Evolutionary conservation across 2,888 invertebrate species (phyloP), one percentile per base, ranked within the genome.

Genomic region (Aphelenchoides bicaudatus): DNA sequence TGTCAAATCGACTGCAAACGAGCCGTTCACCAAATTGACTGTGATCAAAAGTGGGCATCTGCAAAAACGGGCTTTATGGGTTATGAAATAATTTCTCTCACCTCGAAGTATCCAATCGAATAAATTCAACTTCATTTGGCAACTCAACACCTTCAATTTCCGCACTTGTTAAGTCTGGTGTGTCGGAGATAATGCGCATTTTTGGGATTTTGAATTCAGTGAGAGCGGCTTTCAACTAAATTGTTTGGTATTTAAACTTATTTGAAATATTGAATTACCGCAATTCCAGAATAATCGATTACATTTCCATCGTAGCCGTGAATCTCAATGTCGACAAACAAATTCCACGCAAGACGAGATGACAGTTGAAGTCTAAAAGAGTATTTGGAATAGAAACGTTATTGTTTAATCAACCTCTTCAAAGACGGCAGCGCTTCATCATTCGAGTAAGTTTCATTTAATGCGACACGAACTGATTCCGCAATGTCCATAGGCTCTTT

Each of bases 31-130:
- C 13, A 51, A 23, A 28, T 51, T 51, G 8, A 51, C 38, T 2
- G 52, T 51, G 25, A 31, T 34, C 21, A 51, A 51, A 21, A 51
- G 37, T 39, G 52, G 52, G 25, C 52, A 51, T 27, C 52, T 51
- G 37, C 37, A 51, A 2, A 43, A 19, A 19, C 16, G 8, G 21
- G 23, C n/a, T 43, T 43, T 6, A 6, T 43, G 23, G 8, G 21
- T 43, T 43, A 10, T n/a, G 34, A 43, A 21, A 10, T 25, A 10
- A 21, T 8, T 25, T 19, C 49, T 49, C 16, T 13, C 39, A 51
- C 52, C 52, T 27, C 10, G 19, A 34, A 29, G 16, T 38, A 28
- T 51, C 38, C 19, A 51, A 29, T 13, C 21, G 23, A 1, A 51
- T 51, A 6, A 47, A 51, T 28, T 51, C 52, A 10, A 51, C 30